Evolutionary conservation across 2,113 vertebrate genomes (phyloP), one percentile per base, ranked within the genome.

Genomic region (Anguilla rostrata): DNA sequence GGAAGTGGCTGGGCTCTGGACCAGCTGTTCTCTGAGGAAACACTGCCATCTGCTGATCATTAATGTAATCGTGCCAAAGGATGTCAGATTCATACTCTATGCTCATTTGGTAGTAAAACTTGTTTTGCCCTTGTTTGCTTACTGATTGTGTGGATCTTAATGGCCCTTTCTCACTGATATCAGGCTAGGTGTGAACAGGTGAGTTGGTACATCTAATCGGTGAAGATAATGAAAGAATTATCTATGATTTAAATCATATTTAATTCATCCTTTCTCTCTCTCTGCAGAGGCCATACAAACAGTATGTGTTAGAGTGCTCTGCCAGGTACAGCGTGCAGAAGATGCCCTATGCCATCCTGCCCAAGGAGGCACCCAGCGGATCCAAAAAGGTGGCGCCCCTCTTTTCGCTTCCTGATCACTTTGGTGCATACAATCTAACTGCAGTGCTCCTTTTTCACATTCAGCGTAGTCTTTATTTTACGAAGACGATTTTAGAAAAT

Each of bases 281-380:
- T 53, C 39, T 89, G 29, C 92, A 98, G 97, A 93, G 90, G 43
- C 63, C 95, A 1, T 95, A 96, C 84, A 96, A 96, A 86, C 93
- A 93, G 0, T 96, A 95, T 56, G 92, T 94, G 83, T 91, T 98
- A 80, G 97, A 97, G 87, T 98, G 97, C 41, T 89, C 96, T 78
- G 96, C 96, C 16, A 90, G 90, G 49, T 98, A 95, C 89, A 94
- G 92, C 15, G 97, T 97, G 60, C 89, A 94, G 86, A 95, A 94
- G 88, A 97, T 98, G 95, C 97, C 97, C 0, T 98, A 98, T 75
- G 92, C 92, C 46, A 97, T 98, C 89, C 90, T 90, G 18, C 97
- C 97, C 75, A 95, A 57, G 81, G 86, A 94, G 9, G 87, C 89
- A 29, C 95, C 96, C 81, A 94, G 87, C 34, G 96, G 95, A 87